Base-by-base conservation (phyloP, 2,797 vertebrate genomes). In the Paedocypris micromegethes region DNA sequence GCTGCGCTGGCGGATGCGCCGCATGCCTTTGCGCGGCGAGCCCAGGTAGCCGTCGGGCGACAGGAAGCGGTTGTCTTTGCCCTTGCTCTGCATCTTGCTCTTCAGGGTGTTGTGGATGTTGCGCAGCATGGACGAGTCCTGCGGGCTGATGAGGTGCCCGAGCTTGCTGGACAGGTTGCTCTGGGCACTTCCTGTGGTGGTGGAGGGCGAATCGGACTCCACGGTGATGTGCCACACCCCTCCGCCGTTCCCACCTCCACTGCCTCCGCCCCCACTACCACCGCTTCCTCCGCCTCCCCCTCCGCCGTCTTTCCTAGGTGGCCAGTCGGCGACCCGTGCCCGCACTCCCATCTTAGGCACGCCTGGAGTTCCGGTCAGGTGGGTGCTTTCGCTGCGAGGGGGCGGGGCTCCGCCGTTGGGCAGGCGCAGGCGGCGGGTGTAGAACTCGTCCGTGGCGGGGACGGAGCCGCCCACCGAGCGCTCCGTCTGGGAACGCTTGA, bases 261-360 rank as follows among this genome's bases (percentile, higher is more conserved):
- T 5, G 2, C 71, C 39, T 1, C 63, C 5, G 2, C 71, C 39
- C 1, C 68, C 54, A 6, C 77, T 47, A 0, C 70, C 53, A 3
- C 73, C 23, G 0, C 69, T 43, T 3, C 74, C 46, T 4, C 68
- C 45, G 2, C 71, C 48, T 5, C 84, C 82, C 0, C 88, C 70
- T 5, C 73, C 60, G 2, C 71, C 88, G 66, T 99, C 97, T 85
- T 98, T 98, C 76, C 95, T 90, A 0, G 97, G 97, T 9, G 97
- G 97, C 97, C 96, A 99, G 72, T 99, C 97, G 0, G 97, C 96
- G 75, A 98, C 97, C 52, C 96, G 90, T 73, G 97, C 97, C 75
- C 97, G 90, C 38, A 99, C 97, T 2, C 97, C 97, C 97, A 99
- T 99, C 78, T 98, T 98, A 43, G 97, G 97, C 70, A 98, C 96